Conservation (phyloP, 1,140 invertebrate genomes). For the Dendrolimus kikuchii region DNA sequence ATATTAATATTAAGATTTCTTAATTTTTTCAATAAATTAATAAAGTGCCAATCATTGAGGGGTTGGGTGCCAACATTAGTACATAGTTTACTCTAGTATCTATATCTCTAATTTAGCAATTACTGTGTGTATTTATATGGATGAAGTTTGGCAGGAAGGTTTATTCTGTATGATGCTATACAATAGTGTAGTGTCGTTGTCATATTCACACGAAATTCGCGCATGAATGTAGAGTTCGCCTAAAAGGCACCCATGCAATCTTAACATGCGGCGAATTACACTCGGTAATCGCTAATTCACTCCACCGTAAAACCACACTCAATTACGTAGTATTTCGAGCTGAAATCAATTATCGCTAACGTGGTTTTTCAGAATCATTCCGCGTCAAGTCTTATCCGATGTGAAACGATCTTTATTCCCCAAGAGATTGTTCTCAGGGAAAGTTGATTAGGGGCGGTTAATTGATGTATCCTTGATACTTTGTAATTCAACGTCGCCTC, state of each 20-base stretch:
- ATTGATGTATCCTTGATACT: neutral
- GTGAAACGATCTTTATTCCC: slow-evolving; percentile 26
- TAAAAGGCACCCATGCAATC: slow-evolving; percentile 9
- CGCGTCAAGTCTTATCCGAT: slow-evolving; percentile 23
- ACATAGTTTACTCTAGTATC: too few species aligned
- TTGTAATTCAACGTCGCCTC: too few species aligned
- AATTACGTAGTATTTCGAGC: slow-evolving; percentile 17
- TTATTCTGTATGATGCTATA: too few species aligned
- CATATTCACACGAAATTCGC: slow-evolving; percentile 1
- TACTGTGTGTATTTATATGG: too few species aligned
- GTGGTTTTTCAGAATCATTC: slow-evolving; percentile 43
- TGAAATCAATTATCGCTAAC: slow-evolving; percentile 55
- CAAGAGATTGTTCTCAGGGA: slow-evolving; percentile 5
- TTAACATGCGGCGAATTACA: slow-evolving; percentile 8
- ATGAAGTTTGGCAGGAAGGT: too few species aligned
- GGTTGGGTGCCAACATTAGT: too few species aligned
- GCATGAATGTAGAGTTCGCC: slow-evolving; percentile 1
- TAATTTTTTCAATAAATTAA: too few species aligned
- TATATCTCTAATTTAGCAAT: too few species aligned
- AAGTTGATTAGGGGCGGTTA: slow-evolving; percentile 5
- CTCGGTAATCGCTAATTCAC: too few species aligned
- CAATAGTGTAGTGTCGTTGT: too few species aligned
- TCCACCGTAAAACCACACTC: slow-evolving; percentile 12
- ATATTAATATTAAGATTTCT: too few species aligned
- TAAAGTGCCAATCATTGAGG: too few species aligned